Conservation (phyloP, 2,888 invertebrate genomes). For the Monoplex corrugatus region DNA sequence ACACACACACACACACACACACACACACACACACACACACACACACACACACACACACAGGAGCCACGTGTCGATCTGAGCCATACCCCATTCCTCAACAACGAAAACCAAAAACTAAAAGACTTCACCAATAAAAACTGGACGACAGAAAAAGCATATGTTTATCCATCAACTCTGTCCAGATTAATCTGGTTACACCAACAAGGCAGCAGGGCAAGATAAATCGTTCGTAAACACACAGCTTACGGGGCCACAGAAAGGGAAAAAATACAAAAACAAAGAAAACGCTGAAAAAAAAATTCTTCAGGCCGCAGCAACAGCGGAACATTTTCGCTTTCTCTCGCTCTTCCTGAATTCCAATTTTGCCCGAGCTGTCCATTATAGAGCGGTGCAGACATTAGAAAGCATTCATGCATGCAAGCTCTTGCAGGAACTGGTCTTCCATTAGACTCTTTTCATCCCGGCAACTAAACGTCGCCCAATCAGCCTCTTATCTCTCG, state of each 20-base stretch:
- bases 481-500: neutral
- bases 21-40: too few relatives aligned
- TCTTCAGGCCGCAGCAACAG: neutral
- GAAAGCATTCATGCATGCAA: conserved; percentile 7
- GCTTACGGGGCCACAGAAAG: neutral
- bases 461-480: conserved; percentile 29
- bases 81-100: too few relatives aligned
- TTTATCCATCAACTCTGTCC: conserved; percentile 15
- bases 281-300: neutral
- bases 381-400: neutral
- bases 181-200: neutral
- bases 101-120: too few relatives aligned
- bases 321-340: neutral
- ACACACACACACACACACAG: too few relatives aligned
- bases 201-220: neutral
- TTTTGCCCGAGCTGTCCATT: conserved; percentile 20
- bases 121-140: too few relatives aligned
- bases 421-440: neutral
- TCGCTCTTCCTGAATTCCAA: neutral
- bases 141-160: too few relatives aligned
- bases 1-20: too few relatives aligned
- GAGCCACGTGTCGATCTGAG: too few relatives aligned
- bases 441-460: conserved; percentile 32
- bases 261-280: neutral
- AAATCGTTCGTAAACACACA: conserved; percentile 6